Evolutionary conservation across 1,140 invertebrate genomes (phyloP), one percentile per base, ranked within the genome.

Genomic region (Anagrus nilaparvatae): DNA sequence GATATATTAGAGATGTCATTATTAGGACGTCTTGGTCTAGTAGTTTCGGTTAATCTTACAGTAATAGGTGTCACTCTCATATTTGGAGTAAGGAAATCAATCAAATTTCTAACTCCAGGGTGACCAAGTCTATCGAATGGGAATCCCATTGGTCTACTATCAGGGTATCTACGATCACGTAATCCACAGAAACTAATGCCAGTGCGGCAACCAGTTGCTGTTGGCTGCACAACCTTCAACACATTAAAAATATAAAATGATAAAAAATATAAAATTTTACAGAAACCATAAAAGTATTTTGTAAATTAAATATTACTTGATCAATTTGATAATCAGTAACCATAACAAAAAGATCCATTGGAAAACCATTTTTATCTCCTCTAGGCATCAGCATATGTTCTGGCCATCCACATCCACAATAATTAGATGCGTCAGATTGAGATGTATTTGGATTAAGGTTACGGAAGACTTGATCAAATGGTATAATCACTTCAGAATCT

Each of bases 361-460:
- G 61, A 56, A 77, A 77, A 12, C 86, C 87, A 42, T 75, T 71
- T 3, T 70, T 58, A 5, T 62, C 76, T 20, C 87, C 87, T 61
- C 79, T 83, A 0, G 86, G 81, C 19, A 87, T 58, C 2, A 91
- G 69, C 78, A 91, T 78, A 57, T 91, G 84, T 34, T 88, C 77
- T 2, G 87, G 87, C 85, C 85, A 89, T 30, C 87, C 87, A 59
- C 87, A 90, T 30, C 86, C 84, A 60, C 87, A 47, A 29, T 39
- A 39, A 34, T 42, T 43, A 14, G 39, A 47, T 9, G n/a, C 3
- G 13, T 42, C 36, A 21, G 48, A 59, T 6, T 50, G 50, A 8
- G 65, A 67, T 40, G 57, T 52, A 43, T 61, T 59, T 24, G 43
- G 41, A 18, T 69, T 59, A 35, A 80, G 55, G 32, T 78, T 68